Evolutionary conservation across 2,113 vertebrate species (phyloP).

Genomic region (Varanus komodoensis): DNA sequence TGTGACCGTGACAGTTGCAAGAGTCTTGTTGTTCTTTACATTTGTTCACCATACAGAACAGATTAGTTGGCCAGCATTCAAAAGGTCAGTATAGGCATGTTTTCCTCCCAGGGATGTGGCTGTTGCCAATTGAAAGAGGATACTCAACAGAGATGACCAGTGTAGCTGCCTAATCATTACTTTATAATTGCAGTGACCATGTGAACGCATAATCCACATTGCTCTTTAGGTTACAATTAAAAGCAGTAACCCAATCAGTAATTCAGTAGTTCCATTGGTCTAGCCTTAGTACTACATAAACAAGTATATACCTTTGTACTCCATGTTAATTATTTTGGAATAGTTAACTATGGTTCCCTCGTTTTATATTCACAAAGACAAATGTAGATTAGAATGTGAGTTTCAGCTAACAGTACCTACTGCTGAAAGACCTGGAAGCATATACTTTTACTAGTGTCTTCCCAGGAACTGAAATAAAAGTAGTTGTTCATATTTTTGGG

Average conservation of each 20-base stretch:
- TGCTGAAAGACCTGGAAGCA: neutral
- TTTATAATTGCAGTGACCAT: too few species aligned
- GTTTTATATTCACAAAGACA: neutral
- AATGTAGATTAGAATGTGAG: neutral
- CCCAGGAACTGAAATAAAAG: neutral
- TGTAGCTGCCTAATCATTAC: neutral
- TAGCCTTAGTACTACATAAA: neutral
- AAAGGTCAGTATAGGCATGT: neutral
- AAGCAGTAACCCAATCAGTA: neutral
- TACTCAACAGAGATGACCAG: neutral
- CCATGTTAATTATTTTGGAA: neutral
- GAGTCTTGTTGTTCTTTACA: neutral
- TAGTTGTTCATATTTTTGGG: neutral
- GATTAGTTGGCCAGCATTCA: neutral
- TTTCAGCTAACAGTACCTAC: neutral
- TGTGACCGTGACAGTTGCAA: neutral
- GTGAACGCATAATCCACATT: neutral
- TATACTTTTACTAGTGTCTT: neutral
- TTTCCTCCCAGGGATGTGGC: neutral
- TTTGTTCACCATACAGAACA: neutral
- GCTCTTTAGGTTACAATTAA: neutral
- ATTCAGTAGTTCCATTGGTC: neutral
- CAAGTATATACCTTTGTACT: neutral
- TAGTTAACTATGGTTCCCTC: neutral
- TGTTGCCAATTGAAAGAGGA: neutral